phyloP scores from a whole-genome alignment of 2,888 invertebrate genomes.

The Siphlonurus alternatus region DNA sequence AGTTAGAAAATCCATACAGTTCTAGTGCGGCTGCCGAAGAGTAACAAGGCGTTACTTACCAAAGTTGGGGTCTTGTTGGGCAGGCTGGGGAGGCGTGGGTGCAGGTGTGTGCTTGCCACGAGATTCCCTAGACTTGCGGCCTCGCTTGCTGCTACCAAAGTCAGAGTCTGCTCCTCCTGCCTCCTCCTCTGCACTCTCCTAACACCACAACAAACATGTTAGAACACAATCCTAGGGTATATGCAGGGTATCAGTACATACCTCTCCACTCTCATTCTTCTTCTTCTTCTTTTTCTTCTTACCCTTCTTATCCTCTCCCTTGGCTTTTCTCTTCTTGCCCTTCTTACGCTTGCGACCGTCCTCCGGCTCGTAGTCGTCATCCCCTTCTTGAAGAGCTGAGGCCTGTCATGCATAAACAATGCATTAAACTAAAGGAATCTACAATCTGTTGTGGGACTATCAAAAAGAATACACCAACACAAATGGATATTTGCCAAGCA shows the following conservation, averaged over 20 bases:
- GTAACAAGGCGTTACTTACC: not conserved
- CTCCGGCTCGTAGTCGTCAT: conserved; percentile 75
- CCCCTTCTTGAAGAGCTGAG: conserved; percentile 42
- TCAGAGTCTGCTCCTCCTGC: conserved; percentile 57
- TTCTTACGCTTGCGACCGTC: conserved; percentile 78
- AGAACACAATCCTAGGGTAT: no score
- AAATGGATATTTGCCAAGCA: not conserved
- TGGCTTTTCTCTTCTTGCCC: conserved; percentile 83
- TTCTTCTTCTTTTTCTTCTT: conserved; percentile 90
- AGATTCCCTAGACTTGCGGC: conserved; percentile 37
- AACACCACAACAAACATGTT: no score
- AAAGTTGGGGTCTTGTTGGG: conserved; percentile 29
- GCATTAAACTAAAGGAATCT: no score
- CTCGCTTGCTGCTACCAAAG: conserved; percentile 49
- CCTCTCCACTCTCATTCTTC: conserved; percentile 80
- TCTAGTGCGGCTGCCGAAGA: no score
- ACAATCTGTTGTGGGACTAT: no score
- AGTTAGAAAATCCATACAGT: not conserved
- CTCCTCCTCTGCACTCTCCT: conserved; percentile 26
- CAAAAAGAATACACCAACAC: no score
- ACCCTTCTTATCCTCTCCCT: conserved; percentile 79
- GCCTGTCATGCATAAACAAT: no score
- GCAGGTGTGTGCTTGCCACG: conserved; percentile 25
- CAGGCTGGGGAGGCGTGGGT: conserved; percentile 29
- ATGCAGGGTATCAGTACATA: conserved; percentile 24